These are phyloP conservation scores for Desoria tigrina DNA, from an alignment of 2,888 invertebrate species.

Conservation along the genomic window DNA sequence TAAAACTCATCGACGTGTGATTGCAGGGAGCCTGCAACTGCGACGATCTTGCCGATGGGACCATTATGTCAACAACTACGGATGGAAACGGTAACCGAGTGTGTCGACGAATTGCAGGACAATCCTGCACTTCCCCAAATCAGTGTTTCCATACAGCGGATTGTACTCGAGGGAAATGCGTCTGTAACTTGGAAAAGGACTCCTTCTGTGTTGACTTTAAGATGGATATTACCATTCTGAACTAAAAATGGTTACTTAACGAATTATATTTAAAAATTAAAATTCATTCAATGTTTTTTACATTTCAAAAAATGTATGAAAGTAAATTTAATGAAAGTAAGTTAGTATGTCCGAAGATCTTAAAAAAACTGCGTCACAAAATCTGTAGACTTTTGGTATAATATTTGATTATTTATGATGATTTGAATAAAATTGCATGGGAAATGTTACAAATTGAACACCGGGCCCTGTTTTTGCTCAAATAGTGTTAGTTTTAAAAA, in stretches of 20 bases:
- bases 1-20: neutral
- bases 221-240: constrained; percentile 29
- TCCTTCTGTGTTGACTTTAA: constrained; percentile 21
- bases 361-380: too few relatives aligned
- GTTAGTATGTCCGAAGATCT: too few relatives aligned
- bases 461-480: too few relatives aligned
- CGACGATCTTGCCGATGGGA: constrained; percentile 34
- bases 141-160: constrained; percentile 27
- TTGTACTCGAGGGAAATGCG: constrained; percentile 28
- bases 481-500: too few relatives aligned
- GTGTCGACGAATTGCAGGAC: constrained; percentile 31
- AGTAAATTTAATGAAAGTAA: too few relatives aligned
- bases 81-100: constrained; percentile 16
- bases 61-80: constrained; percentile 21
- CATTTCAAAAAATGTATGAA: too few relatives aligned
- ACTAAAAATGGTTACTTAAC: constrained; percentile 16
- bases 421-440: too few relatives aligned
- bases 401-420: too few relatives aligned
- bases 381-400: too few relatives aligned
- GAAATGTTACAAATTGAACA: too few relatives aligned
- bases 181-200: constrained; percentile 24
- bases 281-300: too few relatives aligned
- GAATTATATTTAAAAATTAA: too few relatives aligned
- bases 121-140: constrained; percentile 22
- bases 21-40: constrained; percentile 32